Percentiles rank a stretch among this genome's conserved stretches.
These are phyloP conservation scores for Carcinoscorpius rotundicauda DNA, from an alignment of 1,140 invertebrate species.

Conservation along the genomic window DNA sequence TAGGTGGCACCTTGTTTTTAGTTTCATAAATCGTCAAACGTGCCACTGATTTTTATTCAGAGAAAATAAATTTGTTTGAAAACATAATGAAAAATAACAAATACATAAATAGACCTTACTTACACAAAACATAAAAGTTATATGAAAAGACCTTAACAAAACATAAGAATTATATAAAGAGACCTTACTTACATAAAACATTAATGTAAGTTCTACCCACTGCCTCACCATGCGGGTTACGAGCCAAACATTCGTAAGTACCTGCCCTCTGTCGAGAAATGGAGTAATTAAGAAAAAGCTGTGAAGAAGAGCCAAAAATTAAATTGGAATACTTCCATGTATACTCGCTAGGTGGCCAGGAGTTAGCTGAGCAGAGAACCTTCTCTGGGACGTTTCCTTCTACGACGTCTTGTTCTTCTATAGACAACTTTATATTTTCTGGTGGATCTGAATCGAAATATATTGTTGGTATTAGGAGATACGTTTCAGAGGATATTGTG, in stretches of 20 bases:
- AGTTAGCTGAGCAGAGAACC: slow-evolving; percentile 60
- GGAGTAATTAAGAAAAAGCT: slow-evolving; percentile 37
- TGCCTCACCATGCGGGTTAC: slow-evolving; percentile 56
- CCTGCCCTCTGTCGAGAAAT: slow-evolving; percentile 49
- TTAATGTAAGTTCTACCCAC: slow-evolving; percentile 52
- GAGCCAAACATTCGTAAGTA: slow-evolving; percentile 58
- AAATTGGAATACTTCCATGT: slow-evolving; percentile 38
- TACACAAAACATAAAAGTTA: too few species aligned
- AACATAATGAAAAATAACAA: too few species aligned
- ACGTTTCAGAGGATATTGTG: background rate
- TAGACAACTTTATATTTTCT: slow-evolving; percentile 63
- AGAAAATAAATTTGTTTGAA: too few species aligned
- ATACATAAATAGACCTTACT: too few species aligned
- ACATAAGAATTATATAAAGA: too few species aligned
- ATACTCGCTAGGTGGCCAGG: slow-evolving; percentile 54
- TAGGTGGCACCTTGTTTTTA: too few species aligned
- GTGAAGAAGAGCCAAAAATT: slow-evolving; percentile 15
- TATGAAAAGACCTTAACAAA: too few species aligned
- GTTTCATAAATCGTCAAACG: too few species aligned
- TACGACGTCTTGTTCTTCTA: slow-evolving; percentile 53
- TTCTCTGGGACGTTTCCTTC: slow-evolving; percentile 60
- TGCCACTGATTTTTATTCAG: too few species aligned
- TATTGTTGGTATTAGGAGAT: background rate
- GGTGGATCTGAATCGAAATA: slow-evolving; percentile 56
- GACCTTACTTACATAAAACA: slow-evolving; percentile 57